Evolutionary conservation across 2,888 invertebrate species (phyloP), one percentile per base, ranked within the genome.

Genomic region (Lasioglossum oenotherae): DNA sequence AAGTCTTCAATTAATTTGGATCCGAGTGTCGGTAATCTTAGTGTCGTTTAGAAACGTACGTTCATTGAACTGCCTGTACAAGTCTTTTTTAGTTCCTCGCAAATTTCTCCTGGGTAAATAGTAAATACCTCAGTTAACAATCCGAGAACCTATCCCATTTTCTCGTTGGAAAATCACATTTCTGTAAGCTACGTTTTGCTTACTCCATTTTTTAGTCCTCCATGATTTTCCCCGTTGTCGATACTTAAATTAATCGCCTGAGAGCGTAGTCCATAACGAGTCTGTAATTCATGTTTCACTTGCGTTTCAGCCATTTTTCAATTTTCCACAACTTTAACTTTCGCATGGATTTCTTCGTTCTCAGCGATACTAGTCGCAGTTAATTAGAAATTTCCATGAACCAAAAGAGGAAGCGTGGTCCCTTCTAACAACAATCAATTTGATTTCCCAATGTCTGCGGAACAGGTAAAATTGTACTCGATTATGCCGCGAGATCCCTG

Each of bases 401-500:
- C n/a, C 12, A n/a, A 57, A 57, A 12, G 12, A 57, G 57, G n/a
- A 57, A 57, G n/a, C 57, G 23, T 12, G n/a, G 57, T n/a, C 6
- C 3, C 14, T 4, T 82, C 57, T 80, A 64, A 73, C 46, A 23
- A 69, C n/a, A 31, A 31, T 76, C 73, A 77, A 81, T 82, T 71
- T 84, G 77, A 71, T 71, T 23, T 49, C 46, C 57, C 74, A 57
- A 80, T 53, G 16, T 46, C 14, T 44, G 31, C 3, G 16, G 14
- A 64, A 67, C 38, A 19, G 14, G 35, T 49, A 67, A 74, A 82
- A 83, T 87, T 80, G 80, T 74, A 71, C 77, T 31, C 78, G 69
- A 82, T 84, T 79, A 57, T 57, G 81, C 44, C 27, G 14, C 35
- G 67, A 84, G 67, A 84, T 87, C 44, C 53, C 64, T 74, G 78